phyloP scores from a whole-genome alignment of 2,888 invertebrate genomes.

The Drosophila paracracens region DNA sequence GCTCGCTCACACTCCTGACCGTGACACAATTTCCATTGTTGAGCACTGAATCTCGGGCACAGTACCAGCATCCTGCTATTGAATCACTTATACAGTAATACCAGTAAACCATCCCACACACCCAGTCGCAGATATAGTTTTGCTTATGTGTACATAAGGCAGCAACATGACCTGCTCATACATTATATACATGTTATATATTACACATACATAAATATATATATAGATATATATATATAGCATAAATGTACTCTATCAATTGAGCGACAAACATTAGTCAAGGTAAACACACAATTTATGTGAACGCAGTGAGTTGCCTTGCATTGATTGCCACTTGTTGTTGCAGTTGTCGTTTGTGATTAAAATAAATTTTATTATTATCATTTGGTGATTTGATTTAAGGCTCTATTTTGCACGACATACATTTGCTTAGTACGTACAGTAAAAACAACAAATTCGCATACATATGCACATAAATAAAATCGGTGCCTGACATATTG shows the following conservation, averaged over 20 bases:
- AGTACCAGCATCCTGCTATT: constrained; percentile 33
- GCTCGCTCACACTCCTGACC: constrained; percentile 74
- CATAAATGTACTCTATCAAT: constrained; percentile 26
- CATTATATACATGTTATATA: constrained; percentile 5
- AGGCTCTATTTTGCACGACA: constrained; percentile 73
- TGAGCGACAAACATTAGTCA: constrained; percentile 7
- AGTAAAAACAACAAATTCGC: constrained; percentile 29
- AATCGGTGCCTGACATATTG: constrained; percentile 5
- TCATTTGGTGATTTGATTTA: constrained; percentile 80
- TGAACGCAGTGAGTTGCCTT: not conserved
- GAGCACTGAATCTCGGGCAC: constrained; percentile 36
- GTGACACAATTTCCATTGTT: constrained; percentile 78
- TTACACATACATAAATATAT: constrained; percentile 1
- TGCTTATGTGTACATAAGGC: not conserved
- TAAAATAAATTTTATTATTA: constrained; percentile 72
- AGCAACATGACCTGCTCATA: constrained; percentile 17
- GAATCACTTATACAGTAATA: constrained; percentile 38
- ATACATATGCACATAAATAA: constrained; percentile 9
- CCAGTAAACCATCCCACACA: constrained; percentile 29
- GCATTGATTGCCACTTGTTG: constrained; percentile 14
- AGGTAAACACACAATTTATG: constrained; percentile 11
- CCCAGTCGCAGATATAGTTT: not conserved
- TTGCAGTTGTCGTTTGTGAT: constrained; percentile 34
- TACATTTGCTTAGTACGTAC: constrained; percentile 38
- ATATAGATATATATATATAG: not conserved